Evolutionary conservation across 1,140 invertebrate species (phyloP).

Genomic region (Stenopsyche tienmushanensis): DNA sequence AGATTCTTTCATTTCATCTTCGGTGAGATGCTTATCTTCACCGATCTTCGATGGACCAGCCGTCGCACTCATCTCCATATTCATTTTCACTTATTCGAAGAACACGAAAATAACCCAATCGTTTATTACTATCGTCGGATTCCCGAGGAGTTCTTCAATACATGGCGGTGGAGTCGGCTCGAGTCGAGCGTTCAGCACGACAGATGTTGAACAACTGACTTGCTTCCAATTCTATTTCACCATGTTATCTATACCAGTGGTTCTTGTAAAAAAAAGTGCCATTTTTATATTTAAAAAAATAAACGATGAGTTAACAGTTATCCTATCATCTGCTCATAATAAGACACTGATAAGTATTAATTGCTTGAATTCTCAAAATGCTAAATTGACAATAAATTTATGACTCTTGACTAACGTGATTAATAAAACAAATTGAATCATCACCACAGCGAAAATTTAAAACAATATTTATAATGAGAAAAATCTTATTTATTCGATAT

Average conservation of each 20-base stretch:
- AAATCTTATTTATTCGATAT: no score
- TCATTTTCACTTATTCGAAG: not conserved
- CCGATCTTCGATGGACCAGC: not conserved
- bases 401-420: no score
- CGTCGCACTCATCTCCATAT: not conserved
- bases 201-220: not conserved
- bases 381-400: no score
- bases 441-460: no score
- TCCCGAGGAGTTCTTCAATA: no score
- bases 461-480: no score
- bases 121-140: not conserved
- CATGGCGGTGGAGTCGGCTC: not conserved
- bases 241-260: not conserved
- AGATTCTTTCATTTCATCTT: constrained; percentile 50
- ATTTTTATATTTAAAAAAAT: no score
- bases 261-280: not conserved
- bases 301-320: no score
- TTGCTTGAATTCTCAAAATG: no score
- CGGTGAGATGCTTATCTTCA: not conserved
- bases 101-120: not conserved
- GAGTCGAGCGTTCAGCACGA: not conserved
- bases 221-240: not conserved
- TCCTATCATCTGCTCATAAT: no score
- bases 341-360: no score
- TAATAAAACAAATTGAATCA: no score